phyloP scores from a whole-genome alignment of 2,888 invertebrate genomes.

The Rotaria magnacalcarata region DNA sequence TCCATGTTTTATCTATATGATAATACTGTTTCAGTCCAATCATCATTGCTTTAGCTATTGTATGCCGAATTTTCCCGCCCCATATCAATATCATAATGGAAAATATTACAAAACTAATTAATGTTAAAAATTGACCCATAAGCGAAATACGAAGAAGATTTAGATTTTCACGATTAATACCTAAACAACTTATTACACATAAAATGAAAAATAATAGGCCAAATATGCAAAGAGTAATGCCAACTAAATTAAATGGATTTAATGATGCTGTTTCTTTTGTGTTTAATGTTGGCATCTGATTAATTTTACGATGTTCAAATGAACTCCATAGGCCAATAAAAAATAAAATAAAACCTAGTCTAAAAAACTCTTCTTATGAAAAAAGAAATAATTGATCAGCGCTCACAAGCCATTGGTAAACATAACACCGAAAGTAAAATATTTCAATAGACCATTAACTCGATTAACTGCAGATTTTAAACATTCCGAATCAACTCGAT shows the following conservation, averaged over 20 bases:
- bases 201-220: background rate
- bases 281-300: background rate
- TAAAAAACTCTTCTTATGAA: background rate
- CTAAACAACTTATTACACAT: constrained; percentile 14
- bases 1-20: constrained; percentile 23
- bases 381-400: no score
- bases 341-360: constrained; percentile 1
- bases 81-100: background rate
- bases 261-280: background rate
- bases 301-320: constrained; percentile 21
- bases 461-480: background rate
- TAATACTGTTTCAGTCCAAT: constrained; percentile 10
- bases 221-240: background rate
- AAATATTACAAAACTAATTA: background rate
- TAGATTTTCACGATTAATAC: constrained; percentile 17
- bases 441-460: background rate
- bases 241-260: background rate
- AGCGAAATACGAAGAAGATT: constrained; percentile 7
- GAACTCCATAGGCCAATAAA: constrained; percentile 34
- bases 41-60: background rate
- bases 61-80: background rate
- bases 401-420: constrained; percentile 17
- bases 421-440: background rate
- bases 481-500: background rate
- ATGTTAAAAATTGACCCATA: background rate